These are phyloP conservation scores for Drosophila saltans DNA, from an alignment of 1,140 invertebrate species.

Conservation along the genomic window DNA sequence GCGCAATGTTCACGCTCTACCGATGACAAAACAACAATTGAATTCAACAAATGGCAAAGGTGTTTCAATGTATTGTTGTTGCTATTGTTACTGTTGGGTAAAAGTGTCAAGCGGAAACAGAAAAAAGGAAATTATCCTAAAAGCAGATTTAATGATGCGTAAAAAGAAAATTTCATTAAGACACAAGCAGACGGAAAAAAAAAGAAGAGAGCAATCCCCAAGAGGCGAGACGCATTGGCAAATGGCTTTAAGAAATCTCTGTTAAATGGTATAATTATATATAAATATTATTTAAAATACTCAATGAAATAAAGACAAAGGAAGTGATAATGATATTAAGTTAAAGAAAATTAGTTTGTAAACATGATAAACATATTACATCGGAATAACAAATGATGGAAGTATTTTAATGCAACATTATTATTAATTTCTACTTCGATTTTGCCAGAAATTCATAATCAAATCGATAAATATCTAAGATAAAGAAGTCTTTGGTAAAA, in stretches of 20 bases:
- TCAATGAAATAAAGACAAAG: no score
- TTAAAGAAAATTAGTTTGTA: no score
- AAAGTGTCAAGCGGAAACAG: conserved; percentile 21
- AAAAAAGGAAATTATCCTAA: conserved; percentile 51
- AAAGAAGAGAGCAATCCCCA: neutral
- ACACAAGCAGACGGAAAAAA: conserved; percentile 23
- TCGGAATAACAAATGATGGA: no score
- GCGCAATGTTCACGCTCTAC: conserved; percentile 42
- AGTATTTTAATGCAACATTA: no score
- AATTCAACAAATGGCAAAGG: conserved; percentile 29
- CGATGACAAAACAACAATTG: conserved; percentile 41
- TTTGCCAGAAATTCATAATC: no score
- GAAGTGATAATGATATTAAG: no score
- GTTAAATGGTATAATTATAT: neutral
- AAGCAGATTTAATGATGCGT: conserved; percentile 46
- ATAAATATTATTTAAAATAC: no score
- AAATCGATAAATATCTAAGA: no score
- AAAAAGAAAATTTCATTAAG: conserved; percentile 37
- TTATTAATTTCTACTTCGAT: no score
- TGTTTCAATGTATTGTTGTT: conserved; percentile 11
- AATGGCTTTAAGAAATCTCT: neutral
- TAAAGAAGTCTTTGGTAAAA: no score
- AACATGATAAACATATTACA: no score
- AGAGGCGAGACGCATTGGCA: neutral
- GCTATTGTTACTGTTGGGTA: neutral